phyloP scores from a whole-genome alignment of 2,797 vertebrate species.

The Macroramphosus scolopax region DNA sequence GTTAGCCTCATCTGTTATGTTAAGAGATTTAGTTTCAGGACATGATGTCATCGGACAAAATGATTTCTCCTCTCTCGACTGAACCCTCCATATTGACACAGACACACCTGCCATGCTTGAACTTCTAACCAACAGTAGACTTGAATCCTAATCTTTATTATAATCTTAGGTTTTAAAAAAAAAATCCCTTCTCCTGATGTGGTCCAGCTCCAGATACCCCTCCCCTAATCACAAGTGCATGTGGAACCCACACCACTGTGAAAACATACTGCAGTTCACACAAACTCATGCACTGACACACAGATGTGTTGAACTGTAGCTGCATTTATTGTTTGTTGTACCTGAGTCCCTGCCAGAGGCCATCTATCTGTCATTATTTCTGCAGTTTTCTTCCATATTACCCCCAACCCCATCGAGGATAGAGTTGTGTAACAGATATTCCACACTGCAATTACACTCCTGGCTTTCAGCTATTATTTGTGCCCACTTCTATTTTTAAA shows the following conservation, averaged over 20 bases:
- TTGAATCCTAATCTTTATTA: constrained; percentile 7
- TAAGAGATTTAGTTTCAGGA: constrained; percentile 69
- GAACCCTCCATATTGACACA: constrained; percentile 25
- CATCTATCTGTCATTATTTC: constrained; percentile 37
- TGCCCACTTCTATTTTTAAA: constrained; percentile 67
- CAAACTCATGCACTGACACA: not conserved
- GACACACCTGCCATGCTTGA: constrained; percentile 38
- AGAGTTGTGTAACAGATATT: constrained; percentile 70
- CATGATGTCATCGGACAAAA: constrained; percentile 65
- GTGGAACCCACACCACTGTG: not conserved
- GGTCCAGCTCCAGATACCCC: constrained; percentile 4
- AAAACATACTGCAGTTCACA: constrained; percentile 8
- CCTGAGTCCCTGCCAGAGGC: constrained; percentile 48
- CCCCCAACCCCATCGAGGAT: constrained; percentile 55
- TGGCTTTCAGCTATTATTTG: constrained; percentile 59
- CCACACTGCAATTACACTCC: constrained; percentile 64
- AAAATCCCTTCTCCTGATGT: constrained; percentile 1
- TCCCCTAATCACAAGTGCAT: constrained; percentile 10
- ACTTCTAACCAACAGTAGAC: constrained; percentile 11
- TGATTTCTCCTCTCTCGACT: constrained; percentile 35
- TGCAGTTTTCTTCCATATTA: constrained; percentile 66
- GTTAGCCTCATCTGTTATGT: constrained; percentile 61
- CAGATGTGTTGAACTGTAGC: constrained; percentile 2
- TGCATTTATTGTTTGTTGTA: constrained; percentile 46
- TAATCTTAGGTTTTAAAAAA: constrained; percentile 13